phyloP scores from a whole-genome alignment of 2,888 invertebrate species.

The Pollenia labialis region DNA sequence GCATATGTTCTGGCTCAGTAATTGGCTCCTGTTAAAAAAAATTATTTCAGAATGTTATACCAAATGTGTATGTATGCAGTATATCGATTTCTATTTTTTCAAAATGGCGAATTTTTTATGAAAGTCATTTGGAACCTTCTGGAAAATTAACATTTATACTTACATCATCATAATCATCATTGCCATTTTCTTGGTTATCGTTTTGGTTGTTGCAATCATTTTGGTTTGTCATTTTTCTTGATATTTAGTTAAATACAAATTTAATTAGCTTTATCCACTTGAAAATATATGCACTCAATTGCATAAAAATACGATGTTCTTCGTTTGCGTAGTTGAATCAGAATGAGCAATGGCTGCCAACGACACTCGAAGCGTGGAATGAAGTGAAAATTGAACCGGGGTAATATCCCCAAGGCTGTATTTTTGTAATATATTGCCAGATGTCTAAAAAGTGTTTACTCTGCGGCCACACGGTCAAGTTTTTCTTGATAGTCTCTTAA shows the following conservation, averaged over 20 bases:
- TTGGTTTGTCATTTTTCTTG: conserved; percentile 50
- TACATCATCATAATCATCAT: conserved; percentile 73
- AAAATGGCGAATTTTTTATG: conserved; percentile 70
- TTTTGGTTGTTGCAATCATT: conserved; percentile 72
- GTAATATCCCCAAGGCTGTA: conserved; percentile 8
- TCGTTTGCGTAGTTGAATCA: conserved; percentile 12
- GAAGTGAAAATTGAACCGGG: background rate
- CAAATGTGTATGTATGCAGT: conserved; percentile 27
- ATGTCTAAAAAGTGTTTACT: background rate
- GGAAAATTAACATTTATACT: conserved; percentile 55
- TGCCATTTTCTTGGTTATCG: conserved; percentile 70
- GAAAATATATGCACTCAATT: background rate
- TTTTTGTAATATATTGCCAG: conserved; percentile 8
- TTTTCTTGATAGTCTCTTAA: too few relatives aligned
- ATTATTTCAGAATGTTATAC: conserved; percentile 17
- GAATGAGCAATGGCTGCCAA: conserved; percentile 43
- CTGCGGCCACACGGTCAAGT: too few relatives aligned
- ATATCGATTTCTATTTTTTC: conserved; percentile 52
- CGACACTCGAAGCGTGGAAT: background rate
- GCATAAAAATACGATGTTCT: background rate
- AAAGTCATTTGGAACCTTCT: conserved; percentile 41
- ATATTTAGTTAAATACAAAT: background rate
- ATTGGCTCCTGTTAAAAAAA: conserved; percentile 77
- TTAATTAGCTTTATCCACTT: background rate
- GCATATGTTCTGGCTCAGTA: conserved; percentile 88